phyloP scores from a whole-genome alignment of 2,113 vertebrate species.

The Aleadryas rufinucha region DNA sequence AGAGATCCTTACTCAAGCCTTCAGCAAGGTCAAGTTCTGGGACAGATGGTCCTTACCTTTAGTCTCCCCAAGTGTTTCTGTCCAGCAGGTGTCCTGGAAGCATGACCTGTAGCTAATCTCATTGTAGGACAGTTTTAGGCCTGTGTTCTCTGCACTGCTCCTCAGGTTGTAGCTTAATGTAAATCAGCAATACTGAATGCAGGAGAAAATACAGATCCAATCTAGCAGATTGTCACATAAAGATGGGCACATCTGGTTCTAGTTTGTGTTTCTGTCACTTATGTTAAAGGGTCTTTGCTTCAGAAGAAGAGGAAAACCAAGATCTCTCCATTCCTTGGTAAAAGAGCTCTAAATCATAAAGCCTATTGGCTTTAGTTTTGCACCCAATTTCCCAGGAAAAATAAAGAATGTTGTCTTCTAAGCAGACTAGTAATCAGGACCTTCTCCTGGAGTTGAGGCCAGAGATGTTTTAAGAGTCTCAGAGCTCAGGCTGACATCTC shows the following conservation, averaged over 20 bases:
- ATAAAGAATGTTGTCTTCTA: background rate
- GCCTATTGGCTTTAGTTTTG: background rate
- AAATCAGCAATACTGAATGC: background rate
- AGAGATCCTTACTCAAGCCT: background rate
- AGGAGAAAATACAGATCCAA: background rate
- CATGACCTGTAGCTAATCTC: background rate
- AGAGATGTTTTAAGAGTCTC: background rate
- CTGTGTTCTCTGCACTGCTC: background rate
- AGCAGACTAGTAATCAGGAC: background rate
- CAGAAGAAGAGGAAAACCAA: background rate
- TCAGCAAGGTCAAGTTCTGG: background rate
- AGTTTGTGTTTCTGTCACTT: background rate
- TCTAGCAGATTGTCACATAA: background rate
- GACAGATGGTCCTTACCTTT: background rate
- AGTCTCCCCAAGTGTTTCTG: background rate
- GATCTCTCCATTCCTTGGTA: background rate
- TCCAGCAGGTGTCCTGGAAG: background rate
- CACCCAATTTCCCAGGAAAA: background rate
- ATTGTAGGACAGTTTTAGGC: background rate
- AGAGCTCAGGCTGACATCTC: background rate
- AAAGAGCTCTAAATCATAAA: background rate
- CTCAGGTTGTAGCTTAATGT: background rate
- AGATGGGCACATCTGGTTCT: background rate
- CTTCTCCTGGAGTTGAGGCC: background rate
- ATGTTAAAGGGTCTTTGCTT: background rate